A percentile compares a stretch with the other conserved stretches of the same genome.
These are phyloP conservation scores for Holotrichia oblita DNA, from an alignment of 1,140 invertebrate species.

Conservation along the genomic window DNA sequence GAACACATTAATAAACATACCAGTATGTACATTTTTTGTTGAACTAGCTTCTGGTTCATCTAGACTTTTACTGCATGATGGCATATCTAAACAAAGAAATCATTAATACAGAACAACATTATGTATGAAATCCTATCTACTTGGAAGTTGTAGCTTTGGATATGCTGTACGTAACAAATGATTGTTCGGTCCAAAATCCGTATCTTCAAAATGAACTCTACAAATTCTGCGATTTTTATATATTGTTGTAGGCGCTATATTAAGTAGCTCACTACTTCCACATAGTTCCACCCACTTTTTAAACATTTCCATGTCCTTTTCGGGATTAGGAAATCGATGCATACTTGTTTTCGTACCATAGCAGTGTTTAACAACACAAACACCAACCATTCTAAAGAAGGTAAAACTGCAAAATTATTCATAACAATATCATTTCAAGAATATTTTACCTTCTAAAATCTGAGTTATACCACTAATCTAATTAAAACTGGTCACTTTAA, in stretches of 20 bases:
- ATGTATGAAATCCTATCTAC: too few relatives aligned
- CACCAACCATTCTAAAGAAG: not conserved
- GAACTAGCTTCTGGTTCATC: not conserved
- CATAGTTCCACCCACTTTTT: not conserved
- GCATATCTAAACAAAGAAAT: not conserved
- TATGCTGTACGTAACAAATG: conserved; percentile 7
- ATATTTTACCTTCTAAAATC: too few relatives aligned
- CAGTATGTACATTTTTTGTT: conserved; percentile 2
- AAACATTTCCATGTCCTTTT: not conserved
- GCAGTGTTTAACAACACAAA: conserved; percentile 7
- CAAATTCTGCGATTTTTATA: not conserved
- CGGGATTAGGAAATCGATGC: not conserved
- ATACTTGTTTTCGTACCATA: conserved; percentile 11
- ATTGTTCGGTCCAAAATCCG: conserved; percentile 11
- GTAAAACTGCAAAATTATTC: too few relatives aligned
- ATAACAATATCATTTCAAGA: too few relatives aligned
- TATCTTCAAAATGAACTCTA: not conserved
- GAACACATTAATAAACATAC: not conserved
- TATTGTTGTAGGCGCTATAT: not conserved
- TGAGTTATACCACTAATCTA: too few relatives aligned
- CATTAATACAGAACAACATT: too few relatives aligned
- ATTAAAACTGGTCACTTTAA: too few relatives aligned
- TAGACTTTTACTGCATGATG: not conserved
- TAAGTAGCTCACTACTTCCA: not conserved
- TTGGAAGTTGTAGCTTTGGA: not conserved